These are phyloP conservation scores for Xylocopa sonorina DNA, from an alignment of 1,140 invertebrate genomes.

Conservation along the genomic window DNA sequence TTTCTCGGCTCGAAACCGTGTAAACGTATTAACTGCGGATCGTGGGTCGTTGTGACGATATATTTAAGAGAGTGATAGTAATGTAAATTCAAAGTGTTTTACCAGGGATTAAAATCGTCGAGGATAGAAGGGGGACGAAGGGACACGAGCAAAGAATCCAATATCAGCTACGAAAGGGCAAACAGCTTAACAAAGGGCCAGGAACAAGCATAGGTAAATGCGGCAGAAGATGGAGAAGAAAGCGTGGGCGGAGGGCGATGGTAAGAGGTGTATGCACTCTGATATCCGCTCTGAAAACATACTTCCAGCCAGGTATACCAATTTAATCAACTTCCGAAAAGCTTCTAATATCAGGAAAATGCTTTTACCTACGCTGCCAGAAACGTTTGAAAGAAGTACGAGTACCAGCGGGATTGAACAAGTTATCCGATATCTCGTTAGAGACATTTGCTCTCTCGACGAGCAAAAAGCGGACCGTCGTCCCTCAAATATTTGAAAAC, in stretches of 20 bases:
- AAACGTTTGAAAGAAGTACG: neutral
- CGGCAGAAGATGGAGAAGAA: neutral
- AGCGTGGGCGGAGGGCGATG: neutral
- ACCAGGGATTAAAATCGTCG: neutral
- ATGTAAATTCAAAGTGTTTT: constrained; percentile 2
- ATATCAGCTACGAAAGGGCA: constrained; percentile 19
- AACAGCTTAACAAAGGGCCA: constrained; percentile 10
- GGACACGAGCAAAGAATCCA: neutral
- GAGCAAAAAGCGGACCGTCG: no score
- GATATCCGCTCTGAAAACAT: constrained; percentile 18
- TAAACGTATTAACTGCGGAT: neutral
- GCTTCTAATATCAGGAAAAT: constrained; percentile 37
- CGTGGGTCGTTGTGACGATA: no score
- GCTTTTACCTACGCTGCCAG: neutral
- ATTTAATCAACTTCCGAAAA: constrained; percentile 44
- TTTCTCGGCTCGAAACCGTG: no score
- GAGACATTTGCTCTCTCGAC: no score
- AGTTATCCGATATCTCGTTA: no score
- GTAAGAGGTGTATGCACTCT: neutral
- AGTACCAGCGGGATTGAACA: neutral
- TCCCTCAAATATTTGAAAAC: no score
- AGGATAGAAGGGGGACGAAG: neutral
- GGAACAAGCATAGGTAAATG: constrained; percentile 5
- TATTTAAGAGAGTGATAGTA: constrained; percentile 1
- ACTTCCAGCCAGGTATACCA: constrained; percentile 26